These are phyloP conservation scores for Volucella inflata DNA, from an alignment of 2,888 invertebrate species.

Conservation along the genomic window DNA sequence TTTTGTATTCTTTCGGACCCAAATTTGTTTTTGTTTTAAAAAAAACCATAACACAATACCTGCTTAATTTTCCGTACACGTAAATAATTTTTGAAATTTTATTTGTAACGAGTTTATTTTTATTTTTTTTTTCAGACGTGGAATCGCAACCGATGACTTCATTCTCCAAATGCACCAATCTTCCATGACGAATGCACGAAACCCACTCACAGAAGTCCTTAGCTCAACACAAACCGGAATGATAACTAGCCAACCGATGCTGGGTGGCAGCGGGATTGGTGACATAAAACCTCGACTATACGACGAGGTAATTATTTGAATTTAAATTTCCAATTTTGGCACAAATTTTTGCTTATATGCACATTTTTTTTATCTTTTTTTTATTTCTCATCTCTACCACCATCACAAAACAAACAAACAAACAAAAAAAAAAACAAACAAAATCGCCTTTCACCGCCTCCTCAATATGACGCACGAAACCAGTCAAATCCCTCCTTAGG, in stretches of 20 bases:
- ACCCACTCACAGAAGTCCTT: slow-evolving; percentile 82
- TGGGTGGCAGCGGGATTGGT: slow-evolving; percentile 83
- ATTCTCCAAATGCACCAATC: slow-evolving; percentile 85
- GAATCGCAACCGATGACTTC: slow-evolving; percentile 88
- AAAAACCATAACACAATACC: too few relatives aligned
- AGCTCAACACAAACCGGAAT: slow-evolving; percentile 81
- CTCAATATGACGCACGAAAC: slow-evolving; percentile 51
- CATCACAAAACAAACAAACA: slow-evolving; percentile 60
- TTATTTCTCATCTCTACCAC: slow-evolving; percentile 76
- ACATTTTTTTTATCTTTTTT: slow-evolving; percentile 77
- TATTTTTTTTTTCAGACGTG: slow-evolving; percentile 85
- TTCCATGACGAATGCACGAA: slow-evolving; percentile 81
- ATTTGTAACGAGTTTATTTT: not conserved
- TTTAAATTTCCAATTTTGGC: slow-evolving; percentile 55
- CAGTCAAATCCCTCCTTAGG: slow-evolving; percentile 83
- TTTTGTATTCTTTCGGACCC: too few relatives aligned
- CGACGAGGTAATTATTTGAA: slow-evolving; percentile 81
- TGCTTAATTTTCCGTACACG: too few relatives aligned
- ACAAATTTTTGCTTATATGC: slow-evolving; percentile 76
- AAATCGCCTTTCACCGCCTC: slow-evolving; percentile 31
- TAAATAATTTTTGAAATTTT: too few relatives aligned
- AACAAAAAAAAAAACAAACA: slow-evolving; percentile 57
- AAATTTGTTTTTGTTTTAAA: too few relatives aligned
- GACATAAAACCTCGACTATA: slow-evolving; percentile 84
- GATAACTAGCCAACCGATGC: slow-evolving; percentile 80